A percentile compares a stretch with the other conserved stretches of the same genome.
Conservation (phyloP, 2,888 invertebrate species). For the Diploptera punctata region DNA sequence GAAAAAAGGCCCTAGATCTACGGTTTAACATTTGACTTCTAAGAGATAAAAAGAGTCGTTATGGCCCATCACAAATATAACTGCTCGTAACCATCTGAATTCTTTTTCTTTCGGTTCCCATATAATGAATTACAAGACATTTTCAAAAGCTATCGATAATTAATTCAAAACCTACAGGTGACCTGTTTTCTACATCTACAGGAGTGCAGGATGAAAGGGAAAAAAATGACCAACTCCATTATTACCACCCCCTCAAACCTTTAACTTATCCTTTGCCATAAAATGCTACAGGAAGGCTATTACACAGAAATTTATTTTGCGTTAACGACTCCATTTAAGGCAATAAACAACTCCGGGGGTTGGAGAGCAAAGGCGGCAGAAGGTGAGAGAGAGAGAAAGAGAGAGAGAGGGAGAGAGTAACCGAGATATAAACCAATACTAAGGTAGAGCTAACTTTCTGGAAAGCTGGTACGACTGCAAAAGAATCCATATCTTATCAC, state of each 20-base stretch:
- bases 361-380: constrained; percentile 21
- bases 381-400: not conserved
- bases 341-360: constrained; percentile 29
- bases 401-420: not conserved
- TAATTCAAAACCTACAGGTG: not conserved
- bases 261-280: constrained; percentile 17
- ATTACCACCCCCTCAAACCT: constrained; percentile 1
- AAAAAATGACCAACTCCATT: constrained; percentile 3
- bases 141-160: constrained; percentile 3
- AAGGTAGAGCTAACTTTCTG: not conserved
- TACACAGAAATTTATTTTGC: constrained; percentile 27
- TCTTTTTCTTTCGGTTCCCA: not conserved
- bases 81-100: too few species aligned
- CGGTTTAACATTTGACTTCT: too few species aligned
- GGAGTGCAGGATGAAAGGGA: not conserved
- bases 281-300: constrained; percentile 25
- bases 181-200: constrained; percentile 7
- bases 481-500: too few species aligned
- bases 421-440: constrained; percentile 11
- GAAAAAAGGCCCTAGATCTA: too few species aligned
- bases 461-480: not conserved
- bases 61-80: too few species aligned
- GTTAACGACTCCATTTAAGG: constrained; percentile 33
- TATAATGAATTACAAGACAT: constrained; percentile 18
- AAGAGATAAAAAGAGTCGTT: too few species aligned